phyloP scores from a whole-genome alignment of 2,888 invertebrate genomes.

The Synanthedon formicaeformis region DNA sequence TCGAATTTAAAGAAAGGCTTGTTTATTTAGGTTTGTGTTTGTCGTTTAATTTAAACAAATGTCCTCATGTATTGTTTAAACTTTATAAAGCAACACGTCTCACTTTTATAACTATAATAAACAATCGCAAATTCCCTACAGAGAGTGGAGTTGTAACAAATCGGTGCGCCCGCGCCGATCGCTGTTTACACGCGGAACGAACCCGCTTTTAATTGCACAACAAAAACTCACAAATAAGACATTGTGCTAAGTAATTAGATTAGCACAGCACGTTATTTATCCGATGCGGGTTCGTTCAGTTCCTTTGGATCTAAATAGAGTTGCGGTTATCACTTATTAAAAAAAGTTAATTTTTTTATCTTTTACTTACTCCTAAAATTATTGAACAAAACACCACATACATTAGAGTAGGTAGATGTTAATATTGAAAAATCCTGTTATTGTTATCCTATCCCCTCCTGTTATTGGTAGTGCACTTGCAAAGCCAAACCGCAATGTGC shows the following conservation, averaged over 20 bases:
- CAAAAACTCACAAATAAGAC: constrained; percentile 62
- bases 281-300: constrained; percentile 7
- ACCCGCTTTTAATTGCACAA: constrained; percentile 48
- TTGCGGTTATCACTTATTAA: background rate
- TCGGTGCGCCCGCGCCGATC: constrained; percentile 23
- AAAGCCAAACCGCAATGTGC: too few relatives aligned
- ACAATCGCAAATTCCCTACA: constrained; percentile 2
- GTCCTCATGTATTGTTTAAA: too few relatives aligned
- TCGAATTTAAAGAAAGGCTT: too few relatives aligned
- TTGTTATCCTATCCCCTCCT: too few relatives aligned
- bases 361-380: too few relatives aligned
- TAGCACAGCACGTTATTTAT: constrained; percentile 47
- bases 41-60: too few relatives aligned
- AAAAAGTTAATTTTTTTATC: too few relatives aligned
- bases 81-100: background rate
- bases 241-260: constrained; percentile 66
- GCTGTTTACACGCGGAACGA: constrained; percentile 21
- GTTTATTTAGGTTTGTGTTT: too few relatives aligned
- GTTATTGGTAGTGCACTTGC: too few relatives aligned
- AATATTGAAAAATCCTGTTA: too few relatives aligned
- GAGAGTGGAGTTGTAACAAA: constrained; percentile 23
- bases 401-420: too few relatives aligned
- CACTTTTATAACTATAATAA: background rate
- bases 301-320: constrained; percentile 12
- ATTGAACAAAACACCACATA: too few relatives aligned